A percentile compares a stretch with the other conserved stretches of the same genome.
Evolutionary conservation across 2,797 vertebrate genomes (phyloP).

Genomic region (Pseudocheirus occidentalis): DNA sequence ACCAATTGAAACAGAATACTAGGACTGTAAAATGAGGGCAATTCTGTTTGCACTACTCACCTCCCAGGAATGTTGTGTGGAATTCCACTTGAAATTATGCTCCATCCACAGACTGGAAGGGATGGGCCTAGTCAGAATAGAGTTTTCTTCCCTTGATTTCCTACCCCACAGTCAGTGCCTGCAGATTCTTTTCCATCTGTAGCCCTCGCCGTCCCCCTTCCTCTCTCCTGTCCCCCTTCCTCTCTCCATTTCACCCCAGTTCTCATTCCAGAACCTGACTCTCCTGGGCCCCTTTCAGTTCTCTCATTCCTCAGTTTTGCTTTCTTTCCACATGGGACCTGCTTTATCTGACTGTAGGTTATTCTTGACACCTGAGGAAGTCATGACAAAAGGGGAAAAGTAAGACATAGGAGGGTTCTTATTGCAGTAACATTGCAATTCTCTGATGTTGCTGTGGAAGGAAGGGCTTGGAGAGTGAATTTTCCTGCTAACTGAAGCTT

Average conservation of each 20-base stretch:
- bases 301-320: background rate
- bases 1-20: too few relatives aligned
- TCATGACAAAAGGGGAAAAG: background rate
- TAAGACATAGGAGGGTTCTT: background rate
- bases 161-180: too few relatives aligned
- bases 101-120: background rate
- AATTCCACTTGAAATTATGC: background rate
- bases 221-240: too few relatives aligned
- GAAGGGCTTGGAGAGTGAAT: background rate
- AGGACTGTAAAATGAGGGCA: too few relatives aligned
- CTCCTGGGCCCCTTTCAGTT: background rate
- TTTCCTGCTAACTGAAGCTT: background rate
- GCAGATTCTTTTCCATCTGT: too few relatives aligned
- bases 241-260: background rate
- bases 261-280: background rate
- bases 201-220: too few relatives aligned
- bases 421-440: background rate
- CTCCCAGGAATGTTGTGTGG: too few relatives aligned
- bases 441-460: background rate
- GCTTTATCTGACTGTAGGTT: background rate
- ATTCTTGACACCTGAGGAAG: background rate
- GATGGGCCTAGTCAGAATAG: background rate
- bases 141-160: too few relatives aligned
- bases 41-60: too few relatives aligned
- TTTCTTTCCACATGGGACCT: too few relatives aligned